Base-by-base conservation (phyloP, 2,113 vertebrate species). In the Oryzias curvinotus region DNA sequence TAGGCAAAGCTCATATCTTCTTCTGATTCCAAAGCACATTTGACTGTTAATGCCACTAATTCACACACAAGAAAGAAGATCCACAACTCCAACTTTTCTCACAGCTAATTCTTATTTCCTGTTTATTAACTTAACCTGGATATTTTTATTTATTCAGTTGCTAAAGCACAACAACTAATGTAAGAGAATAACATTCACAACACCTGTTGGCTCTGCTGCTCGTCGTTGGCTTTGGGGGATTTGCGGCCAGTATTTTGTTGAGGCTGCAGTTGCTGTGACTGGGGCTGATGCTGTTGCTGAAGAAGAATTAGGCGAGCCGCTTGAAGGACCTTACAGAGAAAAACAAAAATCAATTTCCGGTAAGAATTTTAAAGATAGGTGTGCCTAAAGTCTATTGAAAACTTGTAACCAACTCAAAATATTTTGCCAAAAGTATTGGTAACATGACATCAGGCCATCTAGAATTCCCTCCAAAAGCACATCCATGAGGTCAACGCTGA, bases 251-350 rank as follows among this genome's bases (percentile, higher is more conserved):
- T 87, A 72, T 91, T 92, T 90, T 93, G 83, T 62, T 89, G 90
- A 63, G 73, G 91, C 44, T 95, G 94, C 53, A 91, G 85, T 7
- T 89, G 84, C 42, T 84, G 95, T 14, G 93, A 91, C 45, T 93
- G 93, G 5, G 93, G 91, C 7, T 94, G 94, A 73, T 82, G 94
- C 16, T 95, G 94, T 49, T 96, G 95, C 16, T 97, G 96, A 62
- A 97, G 93, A 28, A 98, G 93, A 71, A 98, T 94, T 78, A 98
- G 97, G 45, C 96, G 92, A 76, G 96, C 96, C 89, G 96, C 94
- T 87, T 98, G 96, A 79, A 99, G 92, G 71, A 95, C 95, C 97
- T 99, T 83, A 4, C 25, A 75, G 55, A 84, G 18, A 88, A 48
- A 81, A 75, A 83, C 17, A 65, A 5, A 48, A 84, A 50, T 68